Conservation (phyloP, 2,797 vertebrate genomes). For the Sebastes diaconus region DNA sequence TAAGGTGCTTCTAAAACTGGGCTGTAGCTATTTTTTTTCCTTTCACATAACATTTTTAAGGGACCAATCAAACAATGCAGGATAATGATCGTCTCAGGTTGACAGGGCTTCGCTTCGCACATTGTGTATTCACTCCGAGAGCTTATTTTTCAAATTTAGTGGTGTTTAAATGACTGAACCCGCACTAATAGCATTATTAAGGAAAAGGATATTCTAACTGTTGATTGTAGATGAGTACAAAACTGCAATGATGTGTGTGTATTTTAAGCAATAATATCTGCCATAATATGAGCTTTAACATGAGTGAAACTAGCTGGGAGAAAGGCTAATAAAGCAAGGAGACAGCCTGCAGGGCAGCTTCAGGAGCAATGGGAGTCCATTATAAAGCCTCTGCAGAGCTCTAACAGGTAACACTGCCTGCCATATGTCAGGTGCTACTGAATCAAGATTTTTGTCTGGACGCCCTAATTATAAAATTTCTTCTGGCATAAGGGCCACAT, state of each 20-base stretch:
- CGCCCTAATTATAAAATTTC: constrained; percentile 79
- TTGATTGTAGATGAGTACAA: constrained; percentile 24
- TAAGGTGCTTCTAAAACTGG: constrained; percentile 61
- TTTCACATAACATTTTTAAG: constrained; percentile 67
- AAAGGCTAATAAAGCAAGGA: constrained; percentile 59
- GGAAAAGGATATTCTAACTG: constrained; percentile 1
- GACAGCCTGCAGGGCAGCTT: constrained; percentile 62
- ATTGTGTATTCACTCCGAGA: constrained; percentile 21
- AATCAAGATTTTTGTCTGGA: constrained; percentile 70
- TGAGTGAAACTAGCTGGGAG: constrained; percentile 40
- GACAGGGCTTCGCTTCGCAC: constrained; percentile 49
- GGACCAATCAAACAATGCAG: constrained; percentile 69
- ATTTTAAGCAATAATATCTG: constrained; percentile 22
- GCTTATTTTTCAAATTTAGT: constrained; percentile 44
- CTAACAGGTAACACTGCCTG: constrained; percentile 75
- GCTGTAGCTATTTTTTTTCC: constrained; percentile 40
- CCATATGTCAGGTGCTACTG: constrained; percentile 70
- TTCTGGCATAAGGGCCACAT: constrained; percentile 68
- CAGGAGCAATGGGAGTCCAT: constrained; percentile 72
- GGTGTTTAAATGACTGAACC: constrained; percentile 34
- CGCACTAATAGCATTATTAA: constrained; percentile 14
- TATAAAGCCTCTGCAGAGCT: constrained; percentile 65
- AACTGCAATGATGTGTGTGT: not conserved
- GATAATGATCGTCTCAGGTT: constrained; percentile 70
- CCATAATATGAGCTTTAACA: constrained; percentile 38